Conservation (phyloP, 2,888 invertebrate genomes). For the Microchrysa polita region DNA sequence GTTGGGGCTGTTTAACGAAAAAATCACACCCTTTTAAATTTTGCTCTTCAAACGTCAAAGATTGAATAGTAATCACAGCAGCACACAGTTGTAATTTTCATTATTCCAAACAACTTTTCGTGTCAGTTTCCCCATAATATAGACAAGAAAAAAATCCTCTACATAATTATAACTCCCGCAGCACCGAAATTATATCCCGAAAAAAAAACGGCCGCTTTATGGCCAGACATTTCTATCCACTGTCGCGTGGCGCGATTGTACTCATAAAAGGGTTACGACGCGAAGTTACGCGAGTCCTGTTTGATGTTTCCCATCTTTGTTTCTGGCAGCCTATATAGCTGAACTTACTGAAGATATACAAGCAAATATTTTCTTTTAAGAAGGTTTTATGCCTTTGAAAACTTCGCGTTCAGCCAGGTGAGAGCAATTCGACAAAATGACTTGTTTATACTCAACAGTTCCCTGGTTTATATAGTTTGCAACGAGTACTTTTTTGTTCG, state of each 20-base stretch:
- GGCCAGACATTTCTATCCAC: background rate
- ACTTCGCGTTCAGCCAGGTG: too few species aligned
- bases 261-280: conserved; percentile 11
- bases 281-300: too few species aligned
- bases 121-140: background rate
- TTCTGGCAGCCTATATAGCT: background rate
- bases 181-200: too few species aligned
- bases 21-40: too few species aligned
- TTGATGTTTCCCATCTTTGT: conserved; percentile 12
- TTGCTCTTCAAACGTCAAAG: background rate
- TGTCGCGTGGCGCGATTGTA: background rate
- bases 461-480: too few species aligned
- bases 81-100: background rate
- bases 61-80: background rate
- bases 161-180: too few species aligned
- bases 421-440: background rate
- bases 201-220: too few species aligned
- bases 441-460: conserved; percentile 3
- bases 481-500: too few species aligned
- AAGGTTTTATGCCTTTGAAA: too few species aligned
- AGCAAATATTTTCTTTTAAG: background rate
- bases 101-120: background rate
- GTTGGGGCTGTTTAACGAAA: too few species aligned
- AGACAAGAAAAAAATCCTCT: too few species aligned
- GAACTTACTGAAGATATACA: conserved; percentile 12